phyloP scores from a whole-genome alignment of 1,140 invertebrate genomes.

The Wasmannia auropunctata region DNA sequence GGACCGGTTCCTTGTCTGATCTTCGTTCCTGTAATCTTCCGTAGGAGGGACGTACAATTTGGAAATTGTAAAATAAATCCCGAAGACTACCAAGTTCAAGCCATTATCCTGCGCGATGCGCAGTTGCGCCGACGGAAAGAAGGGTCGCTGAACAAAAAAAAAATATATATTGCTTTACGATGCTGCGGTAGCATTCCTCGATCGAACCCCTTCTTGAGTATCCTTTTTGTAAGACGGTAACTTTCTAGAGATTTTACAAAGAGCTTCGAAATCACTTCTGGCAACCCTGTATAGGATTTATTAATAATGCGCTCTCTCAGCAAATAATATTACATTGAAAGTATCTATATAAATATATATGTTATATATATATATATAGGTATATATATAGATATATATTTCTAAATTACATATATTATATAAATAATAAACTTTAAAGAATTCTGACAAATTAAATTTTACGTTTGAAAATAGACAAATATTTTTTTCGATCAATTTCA shows the following conservation, averaged over 20 bases:
- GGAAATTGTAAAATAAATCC: conserved; percentile 66
- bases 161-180: conserved; percentile 35
- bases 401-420: not conserved
- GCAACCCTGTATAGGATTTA: not conserved
- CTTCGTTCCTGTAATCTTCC: conserved; percentile 58
- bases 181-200: conserved; percentile 4
- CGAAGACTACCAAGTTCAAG: not conserved
- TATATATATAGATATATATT: too few relatives aligned
- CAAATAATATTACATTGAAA: not conserved
- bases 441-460: not conserved
- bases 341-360: too few relatives aligned
- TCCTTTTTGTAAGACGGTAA: conserved; percentile 5
- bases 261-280: not conserved
- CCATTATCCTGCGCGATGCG: not conserved
- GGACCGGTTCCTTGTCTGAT: conserved; percentile 65
- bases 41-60: conserved; percentile 52
- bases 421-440: not conserved
- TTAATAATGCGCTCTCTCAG: not conserved
- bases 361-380: too few relatives aligned
- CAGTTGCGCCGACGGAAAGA: not conserved
- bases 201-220: not conserved
- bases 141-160: conserved; percentile 33
- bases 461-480: not conserved
- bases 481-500: not conserved
- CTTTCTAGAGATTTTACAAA: conserved; percentile 18